phyloP scores from a whole-genome alignment of 2,888 invertebrate species.

The Eristalis arbustorum region DNA sequence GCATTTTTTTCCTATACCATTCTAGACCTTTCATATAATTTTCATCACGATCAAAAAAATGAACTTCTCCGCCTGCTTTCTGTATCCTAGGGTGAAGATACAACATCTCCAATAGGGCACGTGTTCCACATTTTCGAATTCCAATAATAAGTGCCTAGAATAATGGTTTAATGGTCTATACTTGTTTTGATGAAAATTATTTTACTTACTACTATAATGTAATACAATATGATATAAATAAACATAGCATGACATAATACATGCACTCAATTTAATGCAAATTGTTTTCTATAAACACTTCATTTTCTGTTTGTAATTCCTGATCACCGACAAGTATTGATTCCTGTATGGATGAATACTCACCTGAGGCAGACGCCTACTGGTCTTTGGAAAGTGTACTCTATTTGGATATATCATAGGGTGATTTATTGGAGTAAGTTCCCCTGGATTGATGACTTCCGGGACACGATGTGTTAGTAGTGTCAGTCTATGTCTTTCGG shows the following conservation, averaged over 20 bases:
- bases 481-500: slow-evolving; percentile 81
- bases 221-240: too few relatives aligned
- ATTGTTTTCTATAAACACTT: too few relatives aligned
- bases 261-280: too few relatives aligned
- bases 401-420: slow-evolving; percentile 81
- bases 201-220: too few relatives aligned
- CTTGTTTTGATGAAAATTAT: too few relatives aligned
- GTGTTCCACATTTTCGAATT: slow-evolving; percentile 97
- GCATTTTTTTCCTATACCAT: slow-evolving; percentile 98
- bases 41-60: slow-evolving; percentile 97
- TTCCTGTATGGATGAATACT: neutral
- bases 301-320: too few relatives aligned
- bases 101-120: slow-evolving; percentile 97
- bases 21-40: slow-evolving; percentile 95
- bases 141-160: slow-evolving; percentile 93
- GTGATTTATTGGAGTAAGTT: slow-evolving; percentile 78
- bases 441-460: slow-evolving; percentile 75
- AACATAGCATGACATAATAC: too few relatives aligned
- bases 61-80: slow-evolving; percentile 96
- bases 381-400: slow-evolving; percentile 84
- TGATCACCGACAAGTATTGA: neutral
- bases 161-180: too few relatives aligned
- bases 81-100: slow-evolving; percentile 96
- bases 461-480: slow-evolving; percentile 77
- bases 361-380: slow-evolving; percentile 84